A percentile compares a stretch with the other conserved stretches of the same genome.
These are phyloP conservation scores for Cyanistes caeruleus DNA, from an alignment of 2,113 vertebrate genomes.

Conservation along the genomic window DNA sequence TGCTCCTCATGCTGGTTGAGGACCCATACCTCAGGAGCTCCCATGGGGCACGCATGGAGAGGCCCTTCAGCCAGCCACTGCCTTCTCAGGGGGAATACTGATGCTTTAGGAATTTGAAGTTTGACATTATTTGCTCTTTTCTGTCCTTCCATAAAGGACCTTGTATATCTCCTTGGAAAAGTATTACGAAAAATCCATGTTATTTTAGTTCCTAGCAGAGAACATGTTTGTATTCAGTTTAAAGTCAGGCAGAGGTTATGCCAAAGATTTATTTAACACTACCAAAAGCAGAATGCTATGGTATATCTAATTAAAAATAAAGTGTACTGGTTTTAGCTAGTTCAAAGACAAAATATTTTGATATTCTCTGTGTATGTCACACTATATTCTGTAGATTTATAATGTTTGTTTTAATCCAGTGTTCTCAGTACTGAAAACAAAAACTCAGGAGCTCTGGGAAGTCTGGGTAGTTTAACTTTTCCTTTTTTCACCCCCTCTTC, in stretches of 20 bases:
- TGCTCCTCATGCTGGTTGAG: rapidly evolving
- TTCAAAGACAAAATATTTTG: background rate
- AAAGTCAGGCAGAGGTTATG: background rate
- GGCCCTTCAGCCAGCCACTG: background rate
- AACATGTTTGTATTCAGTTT: background rate
- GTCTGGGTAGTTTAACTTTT: background rate
- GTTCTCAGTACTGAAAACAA: background rate
- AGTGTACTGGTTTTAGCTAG: background rate
- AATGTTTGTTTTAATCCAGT: background rate
- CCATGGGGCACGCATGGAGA: background rate
- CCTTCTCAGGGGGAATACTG: background rate
- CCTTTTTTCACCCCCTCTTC: background rate
- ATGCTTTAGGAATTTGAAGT: background rate
- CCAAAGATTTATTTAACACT: conserved; percentile 20
- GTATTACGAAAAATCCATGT: background rate
- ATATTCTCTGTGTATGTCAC: background rate
- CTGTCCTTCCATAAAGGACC: background rate
- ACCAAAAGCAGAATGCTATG: background rate
- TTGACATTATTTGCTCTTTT: background rate
- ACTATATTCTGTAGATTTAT: background rate
- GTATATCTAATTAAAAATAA: conserved; percentile 18
- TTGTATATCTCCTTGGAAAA: background rate
- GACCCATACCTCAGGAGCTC: rapidly evolving
- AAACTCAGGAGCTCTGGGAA: background rate
- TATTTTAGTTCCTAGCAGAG: background rate